A percentile compares a stretch with the other conserved stretches of the same genome.
Evolutionary conservation across 2,888 invertebrate species (phyloP).

Genomic region (Campoplex capitator): DNA sequence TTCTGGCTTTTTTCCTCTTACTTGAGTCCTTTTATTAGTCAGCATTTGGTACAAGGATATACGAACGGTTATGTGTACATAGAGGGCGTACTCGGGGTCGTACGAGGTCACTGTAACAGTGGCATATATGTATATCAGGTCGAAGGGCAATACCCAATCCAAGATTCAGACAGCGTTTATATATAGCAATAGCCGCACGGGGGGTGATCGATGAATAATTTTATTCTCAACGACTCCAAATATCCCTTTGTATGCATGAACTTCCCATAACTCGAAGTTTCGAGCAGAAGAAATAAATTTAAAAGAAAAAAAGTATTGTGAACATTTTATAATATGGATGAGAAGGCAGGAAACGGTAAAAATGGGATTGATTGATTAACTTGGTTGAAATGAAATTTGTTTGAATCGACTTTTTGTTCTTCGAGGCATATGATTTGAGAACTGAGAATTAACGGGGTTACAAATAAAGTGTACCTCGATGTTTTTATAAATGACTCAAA

Average conservation of each 20-base stretch:
- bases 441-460: background rate
- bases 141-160: conserved; percentile 39
- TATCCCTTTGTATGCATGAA: conserved; percentile 13
- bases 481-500: background rate
- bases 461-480: background rate
- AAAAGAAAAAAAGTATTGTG: background rate
- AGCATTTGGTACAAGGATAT: background rate
- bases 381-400: background rate
- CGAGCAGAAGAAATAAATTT: conserved; percentile 1
- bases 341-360: background rate
- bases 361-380: conserved; percentile 1
- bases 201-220: conserved; percentile 30
- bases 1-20: background rate
- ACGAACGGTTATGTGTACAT: background rate
- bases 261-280: conserved; percentile 11
- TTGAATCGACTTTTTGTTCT: background rate
- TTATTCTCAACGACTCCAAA: conserved; percentile 14
- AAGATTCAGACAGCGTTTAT: conserved; percentile 42
- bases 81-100: conserved; percentile 47
- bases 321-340: background rate
- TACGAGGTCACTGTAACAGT: conserved; percentile 60
- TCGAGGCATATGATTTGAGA: background rate
- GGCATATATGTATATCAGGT: conserved; percentile 29
- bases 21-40: background rate
- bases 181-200: conserved; percentile 21